Evolutionary conservation across 2,888 invertebrate species (phyloP).

Genomic region (Apamea epomidion): DNA sequence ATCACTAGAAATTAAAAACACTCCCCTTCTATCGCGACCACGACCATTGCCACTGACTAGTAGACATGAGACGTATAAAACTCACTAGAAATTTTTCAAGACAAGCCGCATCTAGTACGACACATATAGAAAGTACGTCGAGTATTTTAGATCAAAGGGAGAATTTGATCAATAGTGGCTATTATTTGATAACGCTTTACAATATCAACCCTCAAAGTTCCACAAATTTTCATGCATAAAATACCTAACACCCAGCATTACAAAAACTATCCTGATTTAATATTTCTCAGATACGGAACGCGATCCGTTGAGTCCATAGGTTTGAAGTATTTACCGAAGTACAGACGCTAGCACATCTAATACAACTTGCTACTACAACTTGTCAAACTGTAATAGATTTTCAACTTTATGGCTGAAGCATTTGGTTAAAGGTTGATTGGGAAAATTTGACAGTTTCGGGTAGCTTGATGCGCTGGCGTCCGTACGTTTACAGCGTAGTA

Average conservation of each 20-base stretch:
- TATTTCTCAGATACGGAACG: not conserved
- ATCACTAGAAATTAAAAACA: slow-evolving; percentile 73
- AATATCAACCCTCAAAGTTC: not conserved
- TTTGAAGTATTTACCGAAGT: not conserved
- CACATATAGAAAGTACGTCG: not conserved
- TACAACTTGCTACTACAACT: too few relatives aligned
- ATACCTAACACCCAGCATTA: not conserved
- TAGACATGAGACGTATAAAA: not conserved
- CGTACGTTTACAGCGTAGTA: too few relatives aligned
- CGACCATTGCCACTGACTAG: slow-evolving; percentile 60
- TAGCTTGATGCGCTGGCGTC: too few relatives aligned
- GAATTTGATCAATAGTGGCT: not conserved
- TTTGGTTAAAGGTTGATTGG: too few relatives aligned
- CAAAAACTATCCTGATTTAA: not conserved
- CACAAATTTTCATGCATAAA: not conserved
- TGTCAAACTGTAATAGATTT: too few relatives aligned
- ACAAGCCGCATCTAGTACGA: not conserved
- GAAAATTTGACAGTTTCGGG: too few relatives aligned
- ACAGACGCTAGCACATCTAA: too few relatives aligned
- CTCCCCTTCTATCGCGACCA: slow-evolving; percentile 68
- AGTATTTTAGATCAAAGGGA: not conserved
- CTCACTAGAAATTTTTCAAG: not conserved
- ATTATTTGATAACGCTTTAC: not conserved
- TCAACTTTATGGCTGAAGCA: too few relatives aligned
- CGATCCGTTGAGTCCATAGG: not conserved